phyloP scores from a whole-genome alignment of 2,888 invertebrate genomes.

The Diploptera punctata region DNA sequence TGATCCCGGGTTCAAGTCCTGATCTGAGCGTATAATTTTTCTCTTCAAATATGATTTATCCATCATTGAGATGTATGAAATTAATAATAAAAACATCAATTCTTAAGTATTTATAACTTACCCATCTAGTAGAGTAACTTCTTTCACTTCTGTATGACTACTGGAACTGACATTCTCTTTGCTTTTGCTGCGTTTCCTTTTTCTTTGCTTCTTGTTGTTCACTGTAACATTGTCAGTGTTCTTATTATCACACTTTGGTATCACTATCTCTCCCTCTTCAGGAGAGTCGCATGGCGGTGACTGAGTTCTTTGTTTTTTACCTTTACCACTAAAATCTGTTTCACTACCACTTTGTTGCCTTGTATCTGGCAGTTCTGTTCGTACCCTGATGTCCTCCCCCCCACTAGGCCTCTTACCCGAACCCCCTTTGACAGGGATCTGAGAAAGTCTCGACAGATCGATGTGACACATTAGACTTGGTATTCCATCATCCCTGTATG shows the following conservation, averaged over 20 bases:
- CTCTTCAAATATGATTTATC: too few species aligned
- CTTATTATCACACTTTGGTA: constrained; percentile 43
- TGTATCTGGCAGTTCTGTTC: constrained; percentile 59
- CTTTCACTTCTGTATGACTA: not conserved
- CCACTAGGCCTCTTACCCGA: not conserved
- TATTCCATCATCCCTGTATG: constrained; percentile 47
- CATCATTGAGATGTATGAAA: too few species aligned
- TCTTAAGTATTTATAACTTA: too few species aligned
- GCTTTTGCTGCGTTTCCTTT: constrained; percentile 9
- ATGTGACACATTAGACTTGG: constrained; percentile 56
- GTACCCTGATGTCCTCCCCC: constrained; percentile 57
- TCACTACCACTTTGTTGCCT: constrained; percentile 51
- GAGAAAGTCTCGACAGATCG: constrained; percentile 47
- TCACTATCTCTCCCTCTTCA: constrained; percentile 32
- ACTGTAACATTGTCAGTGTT: constrained; percentile 43
- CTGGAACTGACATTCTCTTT: not conserved
- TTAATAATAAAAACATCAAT: too few species aligned
- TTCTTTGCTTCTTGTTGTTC: constrained; percentile 38
- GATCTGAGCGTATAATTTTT: too few species aligned
- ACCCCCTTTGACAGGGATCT: constrained; percentile 6
- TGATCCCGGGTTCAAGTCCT: too few species aligned
- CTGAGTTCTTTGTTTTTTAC: constrained; percentile 30
- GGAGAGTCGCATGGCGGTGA: constrained; percentile 27
- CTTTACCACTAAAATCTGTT: constrained; percentile 25
- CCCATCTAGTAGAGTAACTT: not conserved